phyloP scores from a whole-genome alignment of 1,140 invertebrate genomes.

The Proctacanthus coquilletti region DNA sequence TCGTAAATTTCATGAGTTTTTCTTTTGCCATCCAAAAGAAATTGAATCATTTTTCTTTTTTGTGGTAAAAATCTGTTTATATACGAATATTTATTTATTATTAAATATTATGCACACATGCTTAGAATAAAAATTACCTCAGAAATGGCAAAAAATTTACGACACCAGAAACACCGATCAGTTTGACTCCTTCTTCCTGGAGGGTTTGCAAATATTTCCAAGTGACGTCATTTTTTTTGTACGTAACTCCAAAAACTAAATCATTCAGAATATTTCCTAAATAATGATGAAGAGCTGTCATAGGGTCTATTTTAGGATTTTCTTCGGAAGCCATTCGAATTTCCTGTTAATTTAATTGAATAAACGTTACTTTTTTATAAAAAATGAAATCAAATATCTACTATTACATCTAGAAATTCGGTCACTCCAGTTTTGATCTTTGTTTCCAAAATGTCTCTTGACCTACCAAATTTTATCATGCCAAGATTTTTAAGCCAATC shows the following conservation, averaged over 20 bases:
- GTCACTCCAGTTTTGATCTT: conserved; percentile 45
- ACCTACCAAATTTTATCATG: conserved; percentile 46
- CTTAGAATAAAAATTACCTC: conserved; percentile 34
- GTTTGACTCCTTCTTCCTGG: conserved; percentile 62
- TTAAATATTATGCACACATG: conserved; percentile 27
- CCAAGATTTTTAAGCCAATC: conserved; percentile 60
- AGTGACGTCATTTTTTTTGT: conserved; percentile 44
- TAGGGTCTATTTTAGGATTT: conserved; percentile 14
- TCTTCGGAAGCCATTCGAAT: background rate
- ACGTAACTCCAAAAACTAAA: conserved; percentile 58
- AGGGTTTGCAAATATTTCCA: conserved; percentile 59
- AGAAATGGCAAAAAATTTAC: conserved; percentile 71
- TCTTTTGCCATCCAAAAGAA: conserved; percentile 46
- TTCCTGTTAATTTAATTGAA: background rate
- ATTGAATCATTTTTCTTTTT: conserved; percentile 37
- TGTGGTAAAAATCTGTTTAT: conserved; percentile 37
- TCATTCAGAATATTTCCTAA: conserved; percentile 60
- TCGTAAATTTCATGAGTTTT: conserved; percentile 58
- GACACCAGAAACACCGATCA: conserved; percentile 60
- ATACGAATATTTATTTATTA: no score
- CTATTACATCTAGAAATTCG: conserved; percentile 41
- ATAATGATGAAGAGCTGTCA: conserved; percentile 41
- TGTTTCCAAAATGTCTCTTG: conserved; percentile 45
- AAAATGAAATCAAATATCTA: background rate
- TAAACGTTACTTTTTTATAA: background rate